A percentile compares a stretch with the other conserved stretches of the same genome.
phyloP scores from a whole-genome alignment of 2,888 invertebrate genomes.

The Suillia variegata region DNA sequence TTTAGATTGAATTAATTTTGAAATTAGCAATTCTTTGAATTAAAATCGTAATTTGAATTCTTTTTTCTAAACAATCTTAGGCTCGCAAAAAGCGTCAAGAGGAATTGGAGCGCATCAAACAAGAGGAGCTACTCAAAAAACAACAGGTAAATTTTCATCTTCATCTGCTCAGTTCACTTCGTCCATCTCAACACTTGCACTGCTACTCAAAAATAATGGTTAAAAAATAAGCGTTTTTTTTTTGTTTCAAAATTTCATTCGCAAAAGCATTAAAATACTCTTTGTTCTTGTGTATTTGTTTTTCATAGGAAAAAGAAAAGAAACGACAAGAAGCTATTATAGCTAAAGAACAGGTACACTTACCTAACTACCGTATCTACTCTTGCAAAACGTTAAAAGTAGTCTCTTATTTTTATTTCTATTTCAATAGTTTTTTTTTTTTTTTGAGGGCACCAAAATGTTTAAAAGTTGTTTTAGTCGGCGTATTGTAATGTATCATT shows the following conservation, averaged over 20 bases:
- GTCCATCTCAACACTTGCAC: no score
- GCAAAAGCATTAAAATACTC: conserved; percentile 8
- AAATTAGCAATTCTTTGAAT: neutral
- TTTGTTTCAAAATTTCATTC: neutral
- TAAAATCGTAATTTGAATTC: neutral
- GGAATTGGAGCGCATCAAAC: conserved; percentile 81
- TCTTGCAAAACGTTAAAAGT: conserved; percentile 8
- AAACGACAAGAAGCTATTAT: conserved; percentile 88
- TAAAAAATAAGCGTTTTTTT: conserved; percentile 15
- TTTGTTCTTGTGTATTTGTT: conserved; percentile 52
- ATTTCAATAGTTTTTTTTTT: no score
- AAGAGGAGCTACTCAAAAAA: conserved; percentile 82
- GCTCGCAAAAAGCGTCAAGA: conserved; percentile 85
- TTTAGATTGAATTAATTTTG: neutral
- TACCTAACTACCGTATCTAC: neutral
- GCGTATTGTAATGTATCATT: no score
- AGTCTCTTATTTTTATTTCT: no score
- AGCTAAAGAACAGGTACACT: conserved; percentile 85
- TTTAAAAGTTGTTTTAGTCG: no score
- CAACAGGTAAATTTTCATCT: conserved; percentile 74
- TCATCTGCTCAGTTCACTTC: no score
- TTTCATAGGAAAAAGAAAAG: conserved; percentile 81
- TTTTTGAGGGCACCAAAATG: no score
- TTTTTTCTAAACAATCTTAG: conserved; percentile 64
- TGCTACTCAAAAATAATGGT: no score